Base-by-base conservation (phyloP, 2,888 invertebrate species). In the Thereva nobilitata region DNA sequence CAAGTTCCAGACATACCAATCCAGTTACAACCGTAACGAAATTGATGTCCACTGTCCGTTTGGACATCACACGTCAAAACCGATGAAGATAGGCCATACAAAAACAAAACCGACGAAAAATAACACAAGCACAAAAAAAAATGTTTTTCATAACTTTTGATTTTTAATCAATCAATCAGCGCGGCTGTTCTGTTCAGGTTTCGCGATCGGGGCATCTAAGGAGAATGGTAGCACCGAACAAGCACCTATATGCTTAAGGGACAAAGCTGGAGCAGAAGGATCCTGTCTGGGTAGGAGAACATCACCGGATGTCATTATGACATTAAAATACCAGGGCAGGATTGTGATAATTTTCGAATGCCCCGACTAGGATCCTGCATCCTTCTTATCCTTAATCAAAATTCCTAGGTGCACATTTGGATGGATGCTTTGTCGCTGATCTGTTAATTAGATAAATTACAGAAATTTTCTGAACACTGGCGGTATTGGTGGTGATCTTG, bases 401-500 rank as follows among this genome's bases (percentile, higher is more conserved):
- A 69, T 69, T 69, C 69, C 69, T 69, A 69, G 69, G 50, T 35
- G 45, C 53, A 35, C 7, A 37, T 52, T 64, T 41, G 44, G 64
- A 40, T 5, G 40, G 45, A 64, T 50, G 53, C 68, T 52, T 63
- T 65, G 44, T 9, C n/a, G 52, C 68, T 67, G 69, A 69, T 69
- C 69, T 69, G 67, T 67, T 69, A 69, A 69, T 69, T 69, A 69
- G 67, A 69, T 69, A 69, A 69, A 67, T 69, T 69, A 69, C 69
- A 69, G 69, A 69, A 67, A 67, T 69, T 64, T 65, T 55, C 67
- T 61, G 63, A 67, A 67, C 66, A 55, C 69, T 66, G 66, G 9
- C 65, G 52, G 55, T 63, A 61, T 69, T 66, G 66, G 55, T 42
- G 56, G 50, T 35, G 47, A 66, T 59, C 47, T 45, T 55, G 42